Conservation (phyloP, 2,797 vertebrate genomes). For the Girardinus metallicus region DNA sequence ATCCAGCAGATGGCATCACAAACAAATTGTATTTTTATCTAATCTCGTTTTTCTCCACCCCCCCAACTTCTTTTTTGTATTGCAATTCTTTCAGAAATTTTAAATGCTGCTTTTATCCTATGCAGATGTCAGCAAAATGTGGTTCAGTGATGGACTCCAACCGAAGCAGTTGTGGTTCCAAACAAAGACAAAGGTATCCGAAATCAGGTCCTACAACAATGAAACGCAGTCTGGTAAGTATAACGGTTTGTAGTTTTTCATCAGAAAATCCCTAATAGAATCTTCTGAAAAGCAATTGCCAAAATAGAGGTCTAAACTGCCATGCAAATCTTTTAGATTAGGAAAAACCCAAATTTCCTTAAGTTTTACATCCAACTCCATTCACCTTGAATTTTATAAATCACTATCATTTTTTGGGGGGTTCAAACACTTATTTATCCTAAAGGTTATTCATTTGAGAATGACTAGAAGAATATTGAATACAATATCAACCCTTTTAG, state of each 20-base stretch:
- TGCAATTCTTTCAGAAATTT: background rate
- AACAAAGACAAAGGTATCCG: slow-evolving; percentile 79
- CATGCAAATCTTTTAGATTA: no score
- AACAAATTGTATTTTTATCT: background rate
- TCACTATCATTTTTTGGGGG: accelerated
- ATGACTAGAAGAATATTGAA: background rate
- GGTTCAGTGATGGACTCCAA: slow-evolving; percentile 85
- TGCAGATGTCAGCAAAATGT: slow-evolving; percentile 83
- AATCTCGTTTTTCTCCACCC: no score
- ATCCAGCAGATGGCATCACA: slow-evolving; percentile 58
- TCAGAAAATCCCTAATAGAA: no score
- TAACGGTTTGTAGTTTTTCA: background rate
- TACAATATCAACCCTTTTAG: background rate
- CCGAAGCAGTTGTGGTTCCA: slow-evolving; percentile 86
- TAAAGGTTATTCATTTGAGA: background rate
- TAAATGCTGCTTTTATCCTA: background rate
- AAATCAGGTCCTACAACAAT: slow-evolving; percentile 85
- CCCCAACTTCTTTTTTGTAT: background rate
- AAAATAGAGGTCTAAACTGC: background rate
- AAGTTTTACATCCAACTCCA: background rate
- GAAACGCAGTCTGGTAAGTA: slow-evolving; percentile 85
- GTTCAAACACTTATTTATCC: background rate
- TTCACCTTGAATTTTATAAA: background rate
- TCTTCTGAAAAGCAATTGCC: background rate
- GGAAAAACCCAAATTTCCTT: background rate